Evolutionary conservation across 2,888 invertebrate species (phyloP).

Genomic region (Hyposoter dolosus): DNA sequence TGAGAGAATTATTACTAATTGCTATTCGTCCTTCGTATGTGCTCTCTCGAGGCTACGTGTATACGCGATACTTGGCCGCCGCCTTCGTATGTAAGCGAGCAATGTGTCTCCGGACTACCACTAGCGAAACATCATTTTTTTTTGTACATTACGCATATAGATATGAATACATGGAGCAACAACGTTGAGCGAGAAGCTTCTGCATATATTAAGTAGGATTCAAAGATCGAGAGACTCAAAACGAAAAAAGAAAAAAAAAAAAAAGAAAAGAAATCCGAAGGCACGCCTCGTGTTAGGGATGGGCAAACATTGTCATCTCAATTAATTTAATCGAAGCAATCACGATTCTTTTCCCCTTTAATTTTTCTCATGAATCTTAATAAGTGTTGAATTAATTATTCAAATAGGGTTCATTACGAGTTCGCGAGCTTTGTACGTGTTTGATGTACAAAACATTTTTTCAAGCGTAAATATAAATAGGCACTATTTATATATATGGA

Average conservation of each 20-base stretch:
- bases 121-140: conserved; percentile 33
- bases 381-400: conserved; percentile 6
- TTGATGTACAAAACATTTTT: neutral
- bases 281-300: conserved; percentile 48
- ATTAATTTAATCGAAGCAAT: conserved; percentile 44
- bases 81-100: conserved; percentile 60
- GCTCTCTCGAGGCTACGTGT: conserved; percentile 66
- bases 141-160: conserved; percentile 25
- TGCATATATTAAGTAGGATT: conserved; percentile 56
- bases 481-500: neutral
- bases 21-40: conserved; percentile 78
- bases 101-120: conserved; percentile 48
- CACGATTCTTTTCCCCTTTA: conserved; percentile 12
- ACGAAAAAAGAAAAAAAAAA: conserved; percentile 29
- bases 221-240: conserved; percentile 32
- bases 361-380: neutral
- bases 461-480: neutral
- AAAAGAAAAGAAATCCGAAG: conserved; percentile 16
- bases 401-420: conserved; percentile 5
- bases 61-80: conserved; percentile 57
- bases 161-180: conserved; percentile 37
- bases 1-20: conserved; percentile 81
- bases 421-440: conserved; percentile 1
- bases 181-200: conserved; percentile 56
- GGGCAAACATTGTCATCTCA: conserved; percentile 41